A percentile compares a stretch with the other conserved stretches of the same genome.
Evolutionary conservation across 2,888 invertebrate genomes (phyloP).

Genomic region (Ramazzottius varieornatus): DNA sequence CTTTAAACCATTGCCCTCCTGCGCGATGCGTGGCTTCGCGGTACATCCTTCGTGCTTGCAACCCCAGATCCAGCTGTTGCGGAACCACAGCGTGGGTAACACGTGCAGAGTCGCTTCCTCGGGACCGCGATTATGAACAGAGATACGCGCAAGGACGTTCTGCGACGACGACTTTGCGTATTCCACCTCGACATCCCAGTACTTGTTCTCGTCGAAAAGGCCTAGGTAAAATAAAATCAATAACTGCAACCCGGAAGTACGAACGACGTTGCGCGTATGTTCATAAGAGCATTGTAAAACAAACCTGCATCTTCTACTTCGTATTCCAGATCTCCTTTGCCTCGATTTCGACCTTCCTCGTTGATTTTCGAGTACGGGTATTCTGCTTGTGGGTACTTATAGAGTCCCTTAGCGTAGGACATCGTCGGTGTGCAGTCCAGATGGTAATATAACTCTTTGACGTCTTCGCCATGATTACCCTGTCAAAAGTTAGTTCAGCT

Average conservation of each 20-base stretch:
- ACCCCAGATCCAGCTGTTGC: constrained; percentile 16
- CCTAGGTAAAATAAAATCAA: constrained; percentile 12
- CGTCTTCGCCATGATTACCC: constrained; percentile 26
- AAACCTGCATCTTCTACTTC: constrained; percentile 21
- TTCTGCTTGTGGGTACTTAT: constrained; percentile 20
- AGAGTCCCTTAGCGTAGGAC: constrained; percentile 21
- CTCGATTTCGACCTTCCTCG: constrained; percentile 13
- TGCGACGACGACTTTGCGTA: constrained; percentile 19
- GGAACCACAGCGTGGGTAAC: constrained; percentile 20
- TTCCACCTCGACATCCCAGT: constrained; percentile 21
- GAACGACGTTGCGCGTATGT: background rate
- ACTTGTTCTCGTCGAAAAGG: constrained; percentile 16
- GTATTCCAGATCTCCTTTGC: constrained; percentile 16
- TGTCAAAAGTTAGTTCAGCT: constrained; percentile 9
- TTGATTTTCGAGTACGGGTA: constrained; percentile 19
- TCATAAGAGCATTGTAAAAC: background rate
- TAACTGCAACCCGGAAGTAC: background rate
- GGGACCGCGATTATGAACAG: constrained; percentile 17
- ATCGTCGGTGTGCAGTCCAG: constrained; percentile 20
- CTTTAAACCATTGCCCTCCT: constrained; percentile 9
- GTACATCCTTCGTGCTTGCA: constrained; percentile 17
- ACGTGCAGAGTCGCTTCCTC: constrained; percentile 18
- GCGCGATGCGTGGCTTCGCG: constrained; percentile 14
- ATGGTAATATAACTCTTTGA: constrained; percentile 23
- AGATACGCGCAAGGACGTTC: constrained; percentile 18